These are phyloP conservation scores for Ichneumoninae sp. DNA, from an alignment of 2,888 invertebrate genomes.

Conservation along the genomic window DNA sequence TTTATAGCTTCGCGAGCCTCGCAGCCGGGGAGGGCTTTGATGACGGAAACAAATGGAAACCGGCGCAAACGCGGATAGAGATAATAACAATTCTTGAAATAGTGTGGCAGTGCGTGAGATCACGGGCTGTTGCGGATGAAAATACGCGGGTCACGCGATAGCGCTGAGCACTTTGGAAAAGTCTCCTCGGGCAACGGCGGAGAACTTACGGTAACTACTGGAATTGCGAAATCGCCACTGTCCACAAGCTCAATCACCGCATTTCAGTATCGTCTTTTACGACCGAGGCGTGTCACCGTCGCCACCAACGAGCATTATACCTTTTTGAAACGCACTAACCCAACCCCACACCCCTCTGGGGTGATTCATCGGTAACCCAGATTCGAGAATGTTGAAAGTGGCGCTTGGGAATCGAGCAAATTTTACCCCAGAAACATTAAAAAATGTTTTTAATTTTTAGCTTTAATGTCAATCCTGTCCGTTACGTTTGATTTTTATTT, in stretches of 20 bases:
- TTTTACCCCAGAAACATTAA: neutral
- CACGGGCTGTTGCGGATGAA: conserved; percentile 51
- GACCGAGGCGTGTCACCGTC: conserved; percentile 79
- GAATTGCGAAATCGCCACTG: conserved; percentile 6
- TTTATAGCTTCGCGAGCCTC: conserved; percentile 38
- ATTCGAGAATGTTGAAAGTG: conserved; percentile 60
- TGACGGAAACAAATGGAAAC: conserved; percentile 65
- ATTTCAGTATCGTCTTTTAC: conserved; percentile 76
- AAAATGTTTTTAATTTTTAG: too few relatives aligned
- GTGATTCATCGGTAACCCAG: conserved; percentile 76
- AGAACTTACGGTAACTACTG: conserved; percentile 30
- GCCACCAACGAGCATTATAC: conserved; percentile 76
- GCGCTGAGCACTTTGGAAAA: conserved; percentile 7
- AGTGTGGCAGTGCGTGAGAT: conserved; percentile 62
- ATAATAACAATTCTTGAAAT: conserved; percentile 72
- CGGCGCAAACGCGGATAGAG: conserved; percentile 62
- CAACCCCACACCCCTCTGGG: conserved; percentile 14
- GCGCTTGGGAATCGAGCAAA: conserved; percentile 9
- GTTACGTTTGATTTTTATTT: too few relatives aligned
- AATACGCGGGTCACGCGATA: conserved; percentile 50
- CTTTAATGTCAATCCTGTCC: too few relatives aligned
- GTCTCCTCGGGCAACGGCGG: conserved; percentile 13
- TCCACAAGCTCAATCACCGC: conserved; percentile 34
- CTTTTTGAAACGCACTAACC: conserved; percentile 44
- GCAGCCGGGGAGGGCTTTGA: conserved; percentile 37